Evolutionary conservation across 2,113 vertebrate species (phyloP), one percentile per base, ranked within the genome.

Genomic region (Smithornis capensis): DNA sequence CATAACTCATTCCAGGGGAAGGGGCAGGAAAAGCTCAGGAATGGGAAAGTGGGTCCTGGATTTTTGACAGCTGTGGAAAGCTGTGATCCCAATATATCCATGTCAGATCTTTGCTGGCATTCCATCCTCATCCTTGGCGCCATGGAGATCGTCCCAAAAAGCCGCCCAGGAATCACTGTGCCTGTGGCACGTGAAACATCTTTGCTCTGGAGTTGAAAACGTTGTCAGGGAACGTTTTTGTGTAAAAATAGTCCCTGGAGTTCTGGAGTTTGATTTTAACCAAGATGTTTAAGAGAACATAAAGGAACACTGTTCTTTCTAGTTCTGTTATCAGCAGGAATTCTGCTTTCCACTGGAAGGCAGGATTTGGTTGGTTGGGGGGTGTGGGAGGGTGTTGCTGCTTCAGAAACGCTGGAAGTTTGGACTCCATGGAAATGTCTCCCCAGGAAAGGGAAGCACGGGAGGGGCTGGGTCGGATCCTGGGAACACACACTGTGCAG

Each of bases 1-100:
- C 22, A 0, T 42, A 44, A 10, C 19, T 44, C 14, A 9, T 24
- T 5, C 31, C 1, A 0, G 40, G 42, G 63, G n/a, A 52, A 68
- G 25, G 74, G 33, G 14, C 7, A 19, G 59, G 62, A 35, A 65
- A 55, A 28, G 28, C 75, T 65, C 2, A 5, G 71, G 16, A 71
- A 17, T 0, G 14, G 59, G 76, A 47, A 89, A 9, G 25, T 5
- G 9, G 9, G 12, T 6, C 27, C 19, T 40, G 55, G 1, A 8
- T 29, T 74, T 68, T 37, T 18, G 57, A 8, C 55, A 92, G 83
- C 91, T 95, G 83, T 24, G 60, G n/a, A 53, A 35, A 83, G 78
- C 25, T 92, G 56, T 19, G 67, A 40, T 38, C 18, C 44, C 6
- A 42, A 1, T 47, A 67, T 38, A 55, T 69, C 52, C 68, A 10